These are phyloP conservation scores for Tenthredo amoena DNA, from an alignment of 2,888 invertebrate genomes.

Conservation along the genomic window DNA sequence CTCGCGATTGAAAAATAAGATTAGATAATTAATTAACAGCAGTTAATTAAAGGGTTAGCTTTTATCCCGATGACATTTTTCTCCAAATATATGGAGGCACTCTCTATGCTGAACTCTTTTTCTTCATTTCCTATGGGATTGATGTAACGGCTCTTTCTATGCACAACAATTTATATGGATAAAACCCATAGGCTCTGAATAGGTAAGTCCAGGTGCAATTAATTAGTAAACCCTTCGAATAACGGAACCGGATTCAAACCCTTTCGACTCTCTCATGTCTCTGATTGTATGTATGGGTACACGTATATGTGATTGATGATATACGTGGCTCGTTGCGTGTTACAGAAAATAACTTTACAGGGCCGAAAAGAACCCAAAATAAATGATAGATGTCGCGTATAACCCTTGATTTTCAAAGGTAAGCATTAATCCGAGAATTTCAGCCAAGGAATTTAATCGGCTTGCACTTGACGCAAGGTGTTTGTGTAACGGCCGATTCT, in stretches of 20 bases:
- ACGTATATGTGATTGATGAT: not conserved
- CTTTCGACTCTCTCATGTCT: not conserved
- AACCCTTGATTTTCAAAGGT: conserved; percentile 64
- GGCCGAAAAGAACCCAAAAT: conserved; percentile 15
- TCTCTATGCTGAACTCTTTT: not conserved
- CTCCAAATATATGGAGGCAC: not conserved
- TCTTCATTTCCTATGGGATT: not conserved
- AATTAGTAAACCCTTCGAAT: conserved; percentile 40
- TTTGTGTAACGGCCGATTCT: conserved; percentile 37
- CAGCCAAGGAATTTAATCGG: conserved; percentile 53
- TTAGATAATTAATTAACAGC: conserved; percentile 32
- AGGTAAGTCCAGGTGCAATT: conserved; percentile 42
- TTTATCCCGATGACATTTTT: not conserved
- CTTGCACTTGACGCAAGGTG: conserved; percentile 51
- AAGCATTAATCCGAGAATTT: conserved; percentile 62
- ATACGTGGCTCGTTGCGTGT: conserved; percentile 28
- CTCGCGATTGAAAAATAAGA: not conserved
- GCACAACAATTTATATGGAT: conserved; percentile 5
- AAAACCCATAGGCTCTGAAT: not conserved
- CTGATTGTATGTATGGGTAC: not conserved
- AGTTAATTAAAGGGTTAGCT: conserved; percentile 28
- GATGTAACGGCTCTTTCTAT: not conserved
- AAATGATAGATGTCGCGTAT: conserved; percentile 54
- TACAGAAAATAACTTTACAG: conserved; percentile 27
- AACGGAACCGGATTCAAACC: conserved; percentile 26